A percentile compares a stretch with the other conserved stretches of the same genome.
These are phyloP conservation scores for Peromyscus eremicus DNA, from an alignment of 2,797 vertebrate genomes.

Conservation along the genomic window DNA sequence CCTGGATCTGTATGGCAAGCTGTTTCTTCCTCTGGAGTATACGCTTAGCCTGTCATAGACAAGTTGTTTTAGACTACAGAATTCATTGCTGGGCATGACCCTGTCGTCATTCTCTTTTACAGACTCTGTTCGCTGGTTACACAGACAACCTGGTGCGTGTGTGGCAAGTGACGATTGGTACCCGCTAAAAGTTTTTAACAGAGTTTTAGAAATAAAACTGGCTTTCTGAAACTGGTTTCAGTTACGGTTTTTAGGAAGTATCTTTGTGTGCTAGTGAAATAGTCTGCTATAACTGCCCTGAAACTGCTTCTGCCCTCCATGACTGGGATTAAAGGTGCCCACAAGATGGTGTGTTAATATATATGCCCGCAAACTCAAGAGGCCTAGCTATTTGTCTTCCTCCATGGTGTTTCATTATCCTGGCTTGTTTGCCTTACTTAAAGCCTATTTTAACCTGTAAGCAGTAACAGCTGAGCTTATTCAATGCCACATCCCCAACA, in stretches of 20 bases:
- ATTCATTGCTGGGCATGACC: background rate
- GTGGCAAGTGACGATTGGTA: conserved; percentile 99
- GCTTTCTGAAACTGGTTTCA: conserved; percentile 42
- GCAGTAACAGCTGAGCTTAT: no score
- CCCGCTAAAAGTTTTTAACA: conserved; percentile 89
- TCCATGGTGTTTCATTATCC: no score
- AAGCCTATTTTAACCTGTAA: no score
- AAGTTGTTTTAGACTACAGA: background rate
- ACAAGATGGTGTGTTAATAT: no score
- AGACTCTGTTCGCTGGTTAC: conserved; percentile 98
- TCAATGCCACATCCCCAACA: no score
- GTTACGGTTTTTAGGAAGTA: background rate
- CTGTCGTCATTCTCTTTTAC: conserved; percentile 38
- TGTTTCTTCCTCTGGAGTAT: background rate
- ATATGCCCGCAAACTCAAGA: no score
- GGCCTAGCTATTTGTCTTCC: no score
- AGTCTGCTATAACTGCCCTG: no score
- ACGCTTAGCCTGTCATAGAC: no score
- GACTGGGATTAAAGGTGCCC: no score
- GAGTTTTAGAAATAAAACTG: conserved; percentile 69
- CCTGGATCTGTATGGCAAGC: background rate
- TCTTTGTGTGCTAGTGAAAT: background rate
- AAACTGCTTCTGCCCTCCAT: no score
- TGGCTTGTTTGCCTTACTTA: no score
- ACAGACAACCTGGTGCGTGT: conserved; percentile 98